Percentiles rank a stretch among this genome's conserved stretches.
phyloP scores from a whole-genome alignment of 2,888 invertebrate species.

The Ectemnius continuus region DNA sequence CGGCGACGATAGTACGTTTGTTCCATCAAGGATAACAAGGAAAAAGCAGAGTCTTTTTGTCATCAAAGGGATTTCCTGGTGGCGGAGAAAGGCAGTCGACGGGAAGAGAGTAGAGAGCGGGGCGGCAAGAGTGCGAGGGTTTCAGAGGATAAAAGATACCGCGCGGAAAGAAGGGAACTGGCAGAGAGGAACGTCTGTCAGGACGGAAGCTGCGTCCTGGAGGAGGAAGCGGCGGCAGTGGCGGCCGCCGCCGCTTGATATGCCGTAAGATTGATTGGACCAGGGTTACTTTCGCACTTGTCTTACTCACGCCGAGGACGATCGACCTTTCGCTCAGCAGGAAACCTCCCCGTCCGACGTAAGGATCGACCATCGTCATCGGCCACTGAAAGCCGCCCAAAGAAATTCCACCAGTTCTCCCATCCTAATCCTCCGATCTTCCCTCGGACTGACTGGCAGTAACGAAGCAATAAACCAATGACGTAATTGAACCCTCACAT shows the following conservation, averaged over 20 bases:
- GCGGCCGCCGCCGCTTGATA: conserved; percentile 46
- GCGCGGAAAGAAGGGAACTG: conserved; percentile 31
- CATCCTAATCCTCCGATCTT: background rate
- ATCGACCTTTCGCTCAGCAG: conserved; percentile 60
- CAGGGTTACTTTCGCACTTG: conserved; percentile 66
- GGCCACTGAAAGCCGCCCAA: conserved; percentile 11
- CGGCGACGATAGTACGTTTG: too few species aligned
- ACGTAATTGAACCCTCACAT: too few species aligned
- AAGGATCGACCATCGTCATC: conserved; percentile 34
- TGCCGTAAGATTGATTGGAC: conserved; percentile 61
- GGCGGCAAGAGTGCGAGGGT: background rate
- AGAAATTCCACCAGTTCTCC: conserved; percentile 7
- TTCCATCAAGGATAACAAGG: conserved; percentile 8
- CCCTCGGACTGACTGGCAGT: background rate
- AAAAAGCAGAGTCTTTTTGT: conserved; percentile 43
- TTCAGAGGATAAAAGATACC: conserved; percentile 42
- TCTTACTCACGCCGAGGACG: conserved; percentile 59
- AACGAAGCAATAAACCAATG: background rate
- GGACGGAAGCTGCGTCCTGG: conserved; percentile 4
- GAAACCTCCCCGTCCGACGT: conserved; percentile 32
- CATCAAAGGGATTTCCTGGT: conserved; percentile 39
- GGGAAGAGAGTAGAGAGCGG: conserved; percentile 20
- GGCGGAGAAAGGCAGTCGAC: conserved; percentile 35
- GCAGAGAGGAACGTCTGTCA: conserved; percentile 31
- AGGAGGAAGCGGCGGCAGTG: background rate